Evolutionary conservation across 2,888 invertebrate genomes (phyloP).

Genomic region (Alloplasta piceator): DNA sequence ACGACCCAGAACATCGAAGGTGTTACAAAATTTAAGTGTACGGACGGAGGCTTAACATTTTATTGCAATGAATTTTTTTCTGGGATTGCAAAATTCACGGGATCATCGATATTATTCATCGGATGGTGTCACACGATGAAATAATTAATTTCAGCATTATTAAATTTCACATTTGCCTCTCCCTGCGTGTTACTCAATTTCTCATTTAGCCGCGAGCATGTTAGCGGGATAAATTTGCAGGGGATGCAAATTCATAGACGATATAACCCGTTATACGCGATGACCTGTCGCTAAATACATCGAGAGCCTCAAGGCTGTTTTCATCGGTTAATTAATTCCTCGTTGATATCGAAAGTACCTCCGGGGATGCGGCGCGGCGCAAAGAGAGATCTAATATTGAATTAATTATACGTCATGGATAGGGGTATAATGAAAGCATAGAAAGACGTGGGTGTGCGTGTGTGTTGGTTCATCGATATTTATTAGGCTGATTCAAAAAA

Average conservation of each 20-base stretch:
- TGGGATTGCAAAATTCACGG: not conserved
- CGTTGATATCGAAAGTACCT: not conserved
- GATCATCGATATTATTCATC: not conserved
- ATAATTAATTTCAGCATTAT: slow-evolving; percentile 15
- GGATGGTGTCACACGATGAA: not conserved
- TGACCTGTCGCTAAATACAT: slow-evolving; percentile 63
- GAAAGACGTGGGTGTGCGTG: slow-evolving; percentile 24
- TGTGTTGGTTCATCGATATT: slow-evolving; percentile 62
- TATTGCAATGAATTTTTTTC: not conserved
- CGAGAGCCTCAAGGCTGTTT: slow-evolving; percentile 56
- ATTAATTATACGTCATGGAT: slow-evolving; percentile 60
- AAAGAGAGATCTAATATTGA: slow-evolving; percentile 60
- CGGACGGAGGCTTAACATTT: too few species aligned
- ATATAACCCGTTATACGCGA: slow-evolving; percentile 44
- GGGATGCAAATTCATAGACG: slow-evolving; percentile 44
- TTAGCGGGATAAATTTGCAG: slow-evolving; percentile 37
- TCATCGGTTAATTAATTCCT: slow-evolving; percentile 64
- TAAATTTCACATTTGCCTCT: not conserved
- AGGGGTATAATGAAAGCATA: slow-evolving; percentile 63
- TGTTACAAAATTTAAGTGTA: too few species aligned
- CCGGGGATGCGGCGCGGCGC: not conserved
- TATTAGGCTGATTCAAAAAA: too few species aligned
- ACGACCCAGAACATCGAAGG: too few species aligned
- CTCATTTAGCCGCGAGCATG: not conserved
- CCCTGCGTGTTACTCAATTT: not conserved